A percentile compares a stretch with the other conserved stretches of the same genome.
Evolutionary conservation across 2,113 vertebrate species (phyloP).

Genomic region (Saccopteryx leptura): DNA sequence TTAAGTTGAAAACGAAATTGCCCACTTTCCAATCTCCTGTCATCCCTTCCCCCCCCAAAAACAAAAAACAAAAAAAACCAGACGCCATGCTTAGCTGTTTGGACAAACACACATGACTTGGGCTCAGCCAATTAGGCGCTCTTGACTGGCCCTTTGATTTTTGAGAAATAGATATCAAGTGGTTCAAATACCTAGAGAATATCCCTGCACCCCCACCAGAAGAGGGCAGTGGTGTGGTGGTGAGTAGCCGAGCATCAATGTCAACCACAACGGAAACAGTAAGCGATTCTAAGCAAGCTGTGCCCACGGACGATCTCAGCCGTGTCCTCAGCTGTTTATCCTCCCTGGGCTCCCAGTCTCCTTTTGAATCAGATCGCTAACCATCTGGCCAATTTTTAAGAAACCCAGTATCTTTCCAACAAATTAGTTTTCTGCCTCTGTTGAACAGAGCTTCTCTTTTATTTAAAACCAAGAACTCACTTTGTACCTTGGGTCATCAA

Average conservation of each 20-base stretch:
- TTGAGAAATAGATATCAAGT: not conserved
- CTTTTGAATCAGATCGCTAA: slow-evolving; percentile 29
- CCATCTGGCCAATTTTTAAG: not conserved
- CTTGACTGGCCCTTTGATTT: not conserved
- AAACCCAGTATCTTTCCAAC: not conserved
- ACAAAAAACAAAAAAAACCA: not conserved
- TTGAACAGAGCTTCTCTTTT: slow-evolving; percentile 52
- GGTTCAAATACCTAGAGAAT: not conserved
- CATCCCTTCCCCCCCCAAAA: too few species aligned
- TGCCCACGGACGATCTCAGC: not conserved
- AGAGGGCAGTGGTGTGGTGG: not conserved
- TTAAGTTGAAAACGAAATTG: slow-evolving; percentile 38
- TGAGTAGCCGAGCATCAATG: not conserved
- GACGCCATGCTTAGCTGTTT: not conserved
- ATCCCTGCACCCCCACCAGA: not conserved
- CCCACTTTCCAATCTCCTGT: not conserved
- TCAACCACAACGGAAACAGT: not conserved
- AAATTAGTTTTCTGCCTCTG: slow-evolving; percentile 46
- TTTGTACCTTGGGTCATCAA: not conserved
- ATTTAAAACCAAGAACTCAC: slow-evolving; percentile 21
- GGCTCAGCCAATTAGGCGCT: slow-evolving; percentile 5
- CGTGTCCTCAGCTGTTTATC: not conserved
- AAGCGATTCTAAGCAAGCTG: not conserved
- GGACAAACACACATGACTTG: not conserved
- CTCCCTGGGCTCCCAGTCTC: not conserved